Conservation (phyloP, 1,140 invertebrate genomes). For the Tetramorium parvispinum region DNA sequence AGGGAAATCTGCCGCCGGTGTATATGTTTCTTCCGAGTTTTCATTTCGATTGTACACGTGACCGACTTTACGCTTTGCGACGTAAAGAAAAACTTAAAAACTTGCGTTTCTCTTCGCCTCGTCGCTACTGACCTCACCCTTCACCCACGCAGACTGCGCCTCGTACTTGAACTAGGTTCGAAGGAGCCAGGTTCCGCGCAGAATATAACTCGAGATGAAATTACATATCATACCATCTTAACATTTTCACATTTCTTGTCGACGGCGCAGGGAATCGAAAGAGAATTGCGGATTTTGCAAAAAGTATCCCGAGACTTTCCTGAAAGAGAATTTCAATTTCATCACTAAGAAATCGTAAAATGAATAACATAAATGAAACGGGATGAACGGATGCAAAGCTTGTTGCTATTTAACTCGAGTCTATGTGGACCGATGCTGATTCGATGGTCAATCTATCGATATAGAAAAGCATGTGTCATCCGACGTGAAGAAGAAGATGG, state of each 20-base stretch:
- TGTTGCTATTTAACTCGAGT: constrained; percentile 6
- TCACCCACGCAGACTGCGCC: constrained; percentile 14
- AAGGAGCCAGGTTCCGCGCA: not conserved
- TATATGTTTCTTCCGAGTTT: not conserved
- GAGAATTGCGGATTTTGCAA: not conserved
- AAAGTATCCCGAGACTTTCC: not conserved
- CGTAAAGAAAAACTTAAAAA: constrained; percentile 28
- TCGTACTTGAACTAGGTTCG: not conserved
- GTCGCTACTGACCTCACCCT: constrained; percentile 61
- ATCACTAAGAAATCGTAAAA: not conserved
- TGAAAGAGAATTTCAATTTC: not conserved
- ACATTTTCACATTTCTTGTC: constrained; percentile 3
- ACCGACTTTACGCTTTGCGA: not conserved
- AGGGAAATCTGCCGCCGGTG: not conserved
- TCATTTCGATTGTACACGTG: constrained; percentile 16
- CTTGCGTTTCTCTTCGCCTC: constrained; percentile 73
- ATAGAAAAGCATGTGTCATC: not conserved
- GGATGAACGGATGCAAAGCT: not conserved
- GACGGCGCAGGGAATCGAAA: not conserved
- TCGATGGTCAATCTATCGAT: constrained; percentile 18
- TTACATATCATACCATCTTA: constrained; percentile 25
- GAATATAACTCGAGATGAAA: constrained; percentile 1
- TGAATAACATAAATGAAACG: not conserved
- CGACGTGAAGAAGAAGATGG: constrained; percentile 20
- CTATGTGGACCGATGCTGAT: not conserved